Evolutionary conservation across 2,888 invertebrate genomes (phyloP), one percentile per base, ranked within the genome.

Genomic region (Rhopalosiphum nymphaeae): DNA sequence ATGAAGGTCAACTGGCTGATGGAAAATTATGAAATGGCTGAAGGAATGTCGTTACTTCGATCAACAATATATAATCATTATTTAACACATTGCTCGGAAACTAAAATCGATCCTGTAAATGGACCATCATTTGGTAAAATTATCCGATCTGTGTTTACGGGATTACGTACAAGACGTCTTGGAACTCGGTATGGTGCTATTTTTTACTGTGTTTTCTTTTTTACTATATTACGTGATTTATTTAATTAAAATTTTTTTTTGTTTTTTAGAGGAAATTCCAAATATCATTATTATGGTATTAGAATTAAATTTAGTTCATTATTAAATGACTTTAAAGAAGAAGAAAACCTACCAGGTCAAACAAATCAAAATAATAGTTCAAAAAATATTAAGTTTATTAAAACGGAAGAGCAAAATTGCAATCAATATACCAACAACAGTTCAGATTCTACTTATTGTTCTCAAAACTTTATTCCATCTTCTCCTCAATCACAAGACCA

Each of bases 211-310:
- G 26, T 57, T 7, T 26, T 5, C 36, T 21, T 16, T 36, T 2
- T 78, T 7, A 56, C 16, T 78, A 78, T 21, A 78, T 9, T 78
- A 9, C 36, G 2, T 78, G 1, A n/a, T 7, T 91, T 26, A 36
- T 92, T 36, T 85, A 57, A 92, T 57, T 53, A 42, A 42, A 26
- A 29, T 29, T 92, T n/a, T 67, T 67, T 36, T 94, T 89, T 84
- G 57, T 91, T 95, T 96, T 96, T 89, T 96, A 97, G 98, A 95
- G 99, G 99, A 67, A 99, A 99, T 96, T 99, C 99, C 53, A 99
- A 99, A 96, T 99, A 99, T 96, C 99, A 99, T 96, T 99, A 99
- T 96, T 99, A 99, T 96, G 99, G 99, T 29, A 99, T 99, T 95
- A 97, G 99, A 67, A 98, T 99, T 94, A 99, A 99, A 96, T 98